Evolutionary conservation across 2,113 vertebrate genomes (phyloP), one percentile per base, ranked within the genome.

Genomic region (Atrichornis clamosus): DNA sequence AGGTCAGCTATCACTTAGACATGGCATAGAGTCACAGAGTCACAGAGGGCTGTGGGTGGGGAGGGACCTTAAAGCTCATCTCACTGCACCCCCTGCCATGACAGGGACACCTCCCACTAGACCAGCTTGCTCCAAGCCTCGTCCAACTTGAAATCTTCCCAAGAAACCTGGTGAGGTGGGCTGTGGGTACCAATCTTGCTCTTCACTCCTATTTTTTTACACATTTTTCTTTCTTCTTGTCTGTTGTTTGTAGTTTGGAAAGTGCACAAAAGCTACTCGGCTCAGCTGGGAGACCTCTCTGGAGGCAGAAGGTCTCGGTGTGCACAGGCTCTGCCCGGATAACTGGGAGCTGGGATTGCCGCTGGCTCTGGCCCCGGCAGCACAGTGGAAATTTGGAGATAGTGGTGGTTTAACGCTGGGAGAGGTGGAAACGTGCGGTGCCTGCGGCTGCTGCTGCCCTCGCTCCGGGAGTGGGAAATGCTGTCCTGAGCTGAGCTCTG

Each of bases 331-430:
- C 20, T 75, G 68, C 87, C 15, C 0, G 0, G 18, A 4, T 14
- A 9, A 24, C 7, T 0, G 0, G 44, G 78, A 52, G n/a, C 9
- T 22, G 30, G 75, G 35, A 32, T 20, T 49, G 82, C n/a, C 2
- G 10, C 46, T 0, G 3, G 49, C 17, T 32, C 15, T 6, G 1
- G 11, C 44, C 30, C 18, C 0, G 0, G 46, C 37, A 47, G 63
- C 50, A 10, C 6, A 1, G 44, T 0, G 47, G 39, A 3, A 32
- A 16, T 59, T 1, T 7, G 62, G 62, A 27, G 58, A 11, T 0
- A 0, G 11, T 2, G 42, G 7, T 23, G 76, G 8, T 47, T 37
- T 6, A 18, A 8, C 26, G 5, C 9, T 2, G 3, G 0, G 52
- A 42, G 89, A 44, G 32, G 26, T 11, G 59, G 28, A 4, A 52